These are phyloP conservation scores for Alligator mississippiensis DNA, from an alignment of 2,113 vertebrate genomes.

Conservation along the genomic window DNA sequence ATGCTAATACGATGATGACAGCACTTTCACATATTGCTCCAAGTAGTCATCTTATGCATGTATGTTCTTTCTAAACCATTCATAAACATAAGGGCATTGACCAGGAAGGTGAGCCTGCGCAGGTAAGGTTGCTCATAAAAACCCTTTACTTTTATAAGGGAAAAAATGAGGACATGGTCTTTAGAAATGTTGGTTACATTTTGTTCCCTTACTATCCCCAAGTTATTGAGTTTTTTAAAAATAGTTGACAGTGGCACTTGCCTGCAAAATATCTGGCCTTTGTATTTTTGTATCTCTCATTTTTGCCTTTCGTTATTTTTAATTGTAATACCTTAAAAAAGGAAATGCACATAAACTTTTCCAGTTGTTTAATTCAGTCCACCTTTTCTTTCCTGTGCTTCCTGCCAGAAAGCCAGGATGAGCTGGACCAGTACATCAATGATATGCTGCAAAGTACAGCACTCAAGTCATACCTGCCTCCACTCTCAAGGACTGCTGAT, in stretches of 20 bases:
- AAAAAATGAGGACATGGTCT: neutral
- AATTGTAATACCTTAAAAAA: neutral
- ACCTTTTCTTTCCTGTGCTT: neutral
- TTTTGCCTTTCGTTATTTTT: neutral
- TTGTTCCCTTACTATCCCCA: neutral
- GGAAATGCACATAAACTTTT: neutral
- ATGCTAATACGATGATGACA: neutral
- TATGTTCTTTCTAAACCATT: neutral
- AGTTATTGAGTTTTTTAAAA: neutral
- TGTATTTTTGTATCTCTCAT: neutral
- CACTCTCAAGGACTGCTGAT: conserved; percentile 81
- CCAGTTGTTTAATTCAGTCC: conserved; percentile 13
- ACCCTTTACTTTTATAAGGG: neutral
- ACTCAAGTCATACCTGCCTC: conserved; percentile 86
- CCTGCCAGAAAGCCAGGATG: conserved; percentile 79
- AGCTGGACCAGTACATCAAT: conserved; percentile 93
- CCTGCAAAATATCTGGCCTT: neutral
- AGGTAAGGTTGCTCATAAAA: too few species aligned
- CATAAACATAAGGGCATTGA: neutral
- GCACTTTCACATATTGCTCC: neutral
- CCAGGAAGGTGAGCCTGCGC: neutral
- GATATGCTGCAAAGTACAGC: conserved; percentile 90
- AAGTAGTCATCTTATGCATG: neutral
- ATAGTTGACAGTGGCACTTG: neutral
- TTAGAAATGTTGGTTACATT: neutral